phyloP scores from a whole-genome alignment of 2,888 invertebrate genomes.

The Sialis lutaria region DNA sequence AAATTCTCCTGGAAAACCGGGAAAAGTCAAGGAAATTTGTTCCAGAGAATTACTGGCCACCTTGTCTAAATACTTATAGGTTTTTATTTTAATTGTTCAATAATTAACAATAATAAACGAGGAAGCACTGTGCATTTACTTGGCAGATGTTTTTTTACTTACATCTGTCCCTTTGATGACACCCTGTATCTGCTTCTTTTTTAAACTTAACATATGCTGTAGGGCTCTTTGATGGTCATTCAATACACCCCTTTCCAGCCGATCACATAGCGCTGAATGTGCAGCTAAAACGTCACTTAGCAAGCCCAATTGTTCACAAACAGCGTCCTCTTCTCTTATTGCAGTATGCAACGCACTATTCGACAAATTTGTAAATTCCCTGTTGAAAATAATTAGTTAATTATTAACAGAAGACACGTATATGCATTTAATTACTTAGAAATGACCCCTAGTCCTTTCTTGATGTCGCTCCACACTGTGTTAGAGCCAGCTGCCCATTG shows the following conservation, averaged over 20 bases:
- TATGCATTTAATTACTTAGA: slow-evolving; percentile 24
- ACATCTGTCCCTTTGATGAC: slow-evolving; percentile 42
- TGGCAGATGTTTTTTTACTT: no score
- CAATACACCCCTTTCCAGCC: slow-evolving; percentile 39
- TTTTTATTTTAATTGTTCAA: no score
- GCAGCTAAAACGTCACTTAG: slow-evolving; percentile 34
- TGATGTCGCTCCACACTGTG: slow-evolving; percentile 29
- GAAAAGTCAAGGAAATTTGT: no score
- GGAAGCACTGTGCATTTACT: no score
- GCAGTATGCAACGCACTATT: slow-evolving; percentile 31
- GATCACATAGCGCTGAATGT: slow-evolving; percentile 38
- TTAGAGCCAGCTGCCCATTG: slow-evolving; percentile 15
- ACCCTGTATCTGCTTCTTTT: slow-evolving; percentile 42
- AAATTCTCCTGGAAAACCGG: no score
- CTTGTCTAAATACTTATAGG: no score
- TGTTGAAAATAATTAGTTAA: slow-evolving; percentile 11
- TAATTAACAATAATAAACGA: no score
- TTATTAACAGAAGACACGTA: not conserved
- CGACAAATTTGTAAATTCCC: slow-evolving; percentile 31
- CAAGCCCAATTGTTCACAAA: slow-evolving; percentile 34
- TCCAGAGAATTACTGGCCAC: no score
- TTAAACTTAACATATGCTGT: slow-evolving; percentile 39
- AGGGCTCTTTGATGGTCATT: slow-evolving; percentile 42
- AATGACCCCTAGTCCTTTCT: slow-evolving; percentile 31
- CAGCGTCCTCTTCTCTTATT: slow-evolving; percentile 31